Base-by-base conservation (phyloP, 2,113 vertebrate genomes). In the Amphilophus citrinellus region DNA sequence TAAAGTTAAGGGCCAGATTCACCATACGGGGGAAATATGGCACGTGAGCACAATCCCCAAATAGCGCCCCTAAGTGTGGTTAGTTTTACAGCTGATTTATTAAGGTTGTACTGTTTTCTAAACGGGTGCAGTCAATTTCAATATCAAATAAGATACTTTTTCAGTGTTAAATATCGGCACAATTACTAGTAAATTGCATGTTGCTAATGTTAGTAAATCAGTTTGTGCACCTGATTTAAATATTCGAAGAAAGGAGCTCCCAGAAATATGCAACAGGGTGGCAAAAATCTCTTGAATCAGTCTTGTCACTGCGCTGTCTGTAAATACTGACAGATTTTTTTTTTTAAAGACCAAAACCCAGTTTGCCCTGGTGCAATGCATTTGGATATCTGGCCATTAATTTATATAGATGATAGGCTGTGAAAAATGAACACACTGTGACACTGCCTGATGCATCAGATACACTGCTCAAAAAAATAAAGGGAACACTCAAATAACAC, bases 81-180 rank as follows among this genome's bases (percentile, higher is more conserved):
- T 65, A 3, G n/a, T 65, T 65, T 42, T 37, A 42, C 1, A 42
- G 13, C 42, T 37, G 7, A 68, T 18, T n/a, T 4, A 2, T 44
- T 66, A 47, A 15, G 47, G 65, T 68, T 68, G 65, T 68, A 42
- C 39, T 68, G 65, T 68, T 68, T 68, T 47, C 39, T 68, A 68
- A 68, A 68, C 10, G 39, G 9, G 63, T 13, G 13, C 13, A 17
- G 15, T 39, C 37, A 10, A 8, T 9, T 37, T 39, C 7, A 39
- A 39, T 10, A 10, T 39, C 14, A 50, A 6, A 66, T 66, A 39
- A 27, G 63, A 66, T 44, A n/a, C 63, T 44, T 66, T 17, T 66
- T 66, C n/a, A 17, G 39, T 35, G 17, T 68, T 47, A 47, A 68
- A 47, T 68, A 68, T 18, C 27, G 14, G 44, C 39, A 27, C 22